Evolutionary conservation across 2,797 vertebrate species (phyloP), one percentile per base, ranked within the genome.

Genomic region (Neosilurus hyrtlii): DNA sequence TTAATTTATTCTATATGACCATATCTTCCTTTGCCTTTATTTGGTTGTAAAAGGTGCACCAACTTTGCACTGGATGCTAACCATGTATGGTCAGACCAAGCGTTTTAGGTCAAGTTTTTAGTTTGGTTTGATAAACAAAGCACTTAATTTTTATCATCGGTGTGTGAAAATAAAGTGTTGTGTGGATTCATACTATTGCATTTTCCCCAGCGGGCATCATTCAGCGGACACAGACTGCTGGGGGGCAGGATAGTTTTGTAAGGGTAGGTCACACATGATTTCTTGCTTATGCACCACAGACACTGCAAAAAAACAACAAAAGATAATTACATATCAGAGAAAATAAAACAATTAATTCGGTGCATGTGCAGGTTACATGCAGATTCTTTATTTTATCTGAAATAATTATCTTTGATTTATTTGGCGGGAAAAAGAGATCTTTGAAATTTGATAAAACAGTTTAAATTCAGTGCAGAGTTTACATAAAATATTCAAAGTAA

Each of bases 141-240:
- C 10, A 1, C 62, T 22, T 3, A 10, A 52, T 8, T 49, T 49
- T 49, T 26, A 14, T 43, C 59, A 24, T 37, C 52, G 59, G 65
- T 15, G 43, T 30, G n/a, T 78, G 59, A 65, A 65, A 16, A 4
- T 59, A n/a, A 67, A 49, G 56, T 70, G 65, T 56, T 12, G 15
- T 2, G 75, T 78, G 18, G 75, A 22, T 61, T 78, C 75, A 9
- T 90, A 99, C 98, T 96, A 95, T 95, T 96, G 93, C 97, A 99
- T 35, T 96, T 94, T 0, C 97, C 97, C 98, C 98, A 99, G 84
- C 97, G 96, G 0, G 97, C 96, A 0, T 96, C 94, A 72, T 90
- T 94, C 71, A 99, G 90, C 12, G 95, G 90, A 6, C 97, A 99
- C 30, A 98, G 86, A 0, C 92, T 78, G 0, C 92, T 87, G 0